Base-by-base conservation (phyloP, 2,888 invertebrate genomes). In the Drosophila trichaetosa region DNA sequence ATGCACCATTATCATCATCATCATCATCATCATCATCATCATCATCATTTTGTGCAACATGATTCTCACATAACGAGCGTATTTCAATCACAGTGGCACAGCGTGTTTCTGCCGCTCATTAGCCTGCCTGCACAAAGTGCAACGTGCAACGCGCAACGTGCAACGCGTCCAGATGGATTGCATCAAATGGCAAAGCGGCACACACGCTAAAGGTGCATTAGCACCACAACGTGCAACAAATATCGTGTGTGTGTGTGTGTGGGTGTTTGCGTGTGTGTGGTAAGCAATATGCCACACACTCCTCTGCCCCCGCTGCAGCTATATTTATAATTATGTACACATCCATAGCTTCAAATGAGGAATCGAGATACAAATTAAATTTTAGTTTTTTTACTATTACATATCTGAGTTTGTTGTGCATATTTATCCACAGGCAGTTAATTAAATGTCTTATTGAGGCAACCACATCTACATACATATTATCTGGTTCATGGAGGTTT, bases 181-280 rank as follows among this genome's bases (percentile, higher is more conserved):
- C 76, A 87, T 76, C 84, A 87, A 87, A 83, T 83, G 69, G 66
- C 69, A 72, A 48, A 64, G 68, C 73, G 63, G 53, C 58, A 66
- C 53, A 70, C 84, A 84, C 84, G 84, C 84, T 66, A 84, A 83
- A 71, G 83, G 63, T 72, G 89, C 84, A 84, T 84, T 84, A 89
- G 83, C 73, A 69, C n/a, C 36, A 10, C 54, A 24, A 8, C 34
- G 42, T 42, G 5, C n/a, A 21, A 42, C 18, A 70, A 52, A 73
- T 53, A 48, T 73, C 1, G 10, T 40, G 11, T 40, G 40, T 54
- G 38, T 36, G 24, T 53, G 24, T 16, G 65, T 49, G 49, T 42
- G 27, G 21, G 42, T 49, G 11, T 18, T 0, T 29, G 24, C 10
- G 4, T 49, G 29, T 29, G 38, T 51, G 27, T 56, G 42, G 33